A percentile compares a stretch with the other conserved stretches of the same genome.
These are phyloP conservation scores for Channallabes apus DNA, from an alignment of 2,797 vertebrate genomes.

Conservation along the genomic window DNA sequence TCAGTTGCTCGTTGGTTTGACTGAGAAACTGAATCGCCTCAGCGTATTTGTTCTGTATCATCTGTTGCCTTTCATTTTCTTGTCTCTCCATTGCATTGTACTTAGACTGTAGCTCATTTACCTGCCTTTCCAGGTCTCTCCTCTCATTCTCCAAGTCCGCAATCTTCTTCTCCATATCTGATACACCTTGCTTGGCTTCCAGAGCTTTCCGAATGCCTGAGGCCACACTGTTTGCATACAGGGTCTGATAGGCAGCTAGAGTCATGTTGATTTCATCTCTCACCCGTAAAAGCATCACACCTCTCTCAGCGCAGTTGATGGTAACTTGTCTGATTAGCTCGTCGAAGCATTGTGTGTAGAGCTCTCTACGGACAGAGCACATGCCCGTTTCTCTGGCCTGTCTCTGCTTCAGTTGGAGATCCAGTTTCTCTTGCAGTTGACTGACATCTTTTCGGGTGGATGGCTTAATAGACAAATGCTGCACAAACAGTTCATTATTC, in stretches of 20 bases:
- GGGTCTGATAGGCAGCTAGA: constrained; percentile 81
- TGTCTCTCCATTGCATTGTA: constrained; percentile 79
- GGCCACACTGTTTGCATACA: constrained; percentile 86
- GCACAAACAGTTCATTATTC: constrained; percentile 82
- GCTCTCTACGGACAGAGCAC: constrained; percentile 86
- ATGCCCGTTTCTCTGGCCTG: constrained; percentile 89
- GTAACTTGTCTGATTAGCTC: constrained; percentile 92
- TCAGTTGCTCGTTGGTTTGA: constrained; percentile 85
- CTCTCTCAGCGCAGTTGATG: constrained; percentile 90
- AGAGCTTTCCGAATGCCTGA: constrained; percentile 91
- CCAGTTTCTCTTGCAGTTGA: constrained; percentile 82
- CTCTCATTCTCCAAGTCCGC: constrained; percentile 81
- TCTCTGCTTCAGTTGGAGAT: constrained; percentile 81
- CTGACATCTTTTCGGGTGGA: constrained; percentile 86
- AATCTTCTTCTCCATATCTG: constrained; percentile 82
- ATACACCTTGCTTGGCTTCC: constrained; percentile 78
- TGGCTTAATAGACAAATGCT: constrained; percentile 86
- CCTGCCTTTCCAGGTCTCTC: constrained; percentile 76
- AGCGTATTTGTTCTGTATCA: constrained; percentile 82
- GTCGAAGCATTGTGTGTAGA: constrained; percentile 68
- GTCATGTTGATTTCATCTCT: constrained; percentile 90
- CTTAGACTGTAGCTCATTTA: constrained; percentile 82
- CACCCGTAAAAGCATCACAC: constrained; percentile 83
- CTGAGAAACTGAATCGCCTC: constrained; percentile 87
- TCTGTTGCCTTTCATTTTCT: constrained; percentile 78